These are phyloP conservation scores for Neoseiulus cucumeris DNA, from an alignment of 1,140 invertebrate species.

Conservation along the genomic window DNA sequence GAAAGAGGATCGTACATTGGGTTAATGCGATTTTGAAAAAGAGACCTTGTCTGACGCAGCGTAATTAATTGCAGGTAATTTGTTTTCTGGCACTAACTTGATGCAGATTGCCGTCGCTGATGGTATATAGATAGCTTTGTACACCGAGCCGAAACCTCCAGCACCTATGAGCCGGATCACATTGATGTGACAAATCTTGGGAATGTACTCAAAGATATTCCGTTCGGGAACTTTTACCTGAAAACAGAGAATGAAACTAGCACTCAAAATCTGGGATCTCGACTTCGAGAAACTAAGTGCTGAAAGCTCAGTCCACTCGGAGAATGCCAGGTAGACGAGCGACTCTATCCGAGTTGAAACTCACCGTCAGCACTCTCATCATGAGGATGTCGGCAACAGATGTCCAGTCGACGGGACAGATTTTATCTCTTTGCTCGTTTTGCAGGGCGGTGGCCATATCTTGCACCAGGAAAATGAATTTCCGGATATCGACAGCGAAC, in stretches of 20 bases:
- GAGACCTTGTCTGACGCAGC: background rate
- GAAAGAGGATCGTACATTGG: no score
- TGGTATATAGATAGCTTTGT: background rate
- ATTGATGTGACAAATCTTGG: background rate
- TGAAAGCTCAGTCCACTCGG: no score
- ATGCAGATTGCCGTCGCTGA: background rate
- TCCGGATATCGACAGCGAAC: background rate
- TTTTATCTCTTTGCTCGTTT: background rate
- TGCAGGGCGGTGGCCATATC: background rate
- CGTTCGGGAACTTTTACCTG: background rate
- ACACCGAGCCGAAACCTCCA: background rate
- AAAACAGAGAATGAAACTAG: no score
- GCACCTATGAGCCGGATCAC: background rate
- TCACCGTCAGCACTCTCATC: background rate
- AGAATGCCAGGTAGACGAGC: no score
- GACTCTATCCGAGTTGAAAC: background rate
- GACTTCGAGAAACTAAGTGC: no score
- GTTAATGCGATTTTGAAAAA: no score
- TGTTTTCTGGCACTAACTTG: background rate
- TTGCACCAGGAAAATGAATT: background rate
- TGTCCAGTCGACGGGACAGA: background rate
- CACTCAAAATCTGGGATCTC: no score
- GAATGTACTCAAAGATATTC: background rate
- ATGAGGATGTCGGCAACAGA: background rate
- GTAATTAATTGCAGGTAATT: background rate